A percentile compares a stretch with the other conserved stretches of the same genome.
Evolutionary conservation across 2,888 invertebrate species (phyloP).

Genomic region (Alcis repandata): DNA sequence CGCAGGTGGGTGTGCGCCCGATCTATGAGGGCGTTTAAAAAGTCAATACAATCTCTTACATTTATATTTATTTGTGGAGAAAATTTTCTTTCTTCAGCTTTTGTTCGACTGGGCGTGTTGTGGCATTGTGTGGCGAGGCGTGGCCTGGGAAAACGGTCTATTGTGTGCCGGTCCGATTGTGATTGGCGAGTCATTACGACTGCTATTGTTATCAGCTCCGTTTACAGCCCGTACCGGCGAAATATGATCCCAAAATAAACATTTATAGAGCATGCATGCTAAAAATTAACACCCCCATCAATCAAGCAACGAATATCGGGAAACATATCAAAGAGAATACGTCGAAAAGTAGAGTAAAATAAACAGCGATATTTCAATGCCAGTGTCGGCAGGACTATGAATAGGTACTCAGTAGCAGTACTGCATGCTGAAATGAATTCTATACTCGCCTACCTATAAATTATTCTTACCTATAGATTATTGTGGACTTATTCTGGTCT

Average conservation of each 20-base stretch:
- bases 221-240: slow-evolving; percentile 44
- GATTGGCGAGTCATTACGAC: slow-evolving; percentile 69
- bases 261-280: slow-evolving; percentile 34
- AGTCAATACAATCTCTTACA: slow-evolving; percentile 84
- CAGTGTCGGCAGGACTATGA: slow-evolving; percentile 25
- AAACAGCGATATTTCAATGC: slow-evolving; percentile 32
- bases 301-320: slow-evolving; percentile 16
- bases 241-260: slow-evolving; percentile 48
- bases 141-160: slow-evolving; percentile 79
- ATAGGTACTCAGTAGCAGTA: neutral
- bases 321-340: slow-evolving; percentile 19
- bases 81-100: slow-evolving; percentile 82
- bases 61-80: slow-evolving; percentile 81
- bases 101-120: slow-evolving; percentile 78
- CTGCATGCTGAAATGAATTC: neutral
- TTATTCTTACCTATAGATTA: no score
- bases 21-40: slow-evolving; percentile 85
- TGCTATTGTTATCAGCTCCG: slow-evolving; percentile 66
- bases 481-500: no score
- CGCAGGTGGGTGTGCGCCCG: slow-evolving; percentile 80
- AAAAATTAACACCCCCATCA: slow-evolving; percentile 25
- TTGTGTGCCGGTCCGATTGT: slow-evolving; percentile 73
- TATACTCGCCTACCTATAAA: no score
- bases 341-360: slow-evolving; percentile 15
- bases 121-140: slow-evolving; percentile 77